Evolutionary conservation across 2,888 invertebrate species (phyloP), one percentile per base, ranked within the genome.

Genomic region (Yponomeuta evonymella): DNA sequence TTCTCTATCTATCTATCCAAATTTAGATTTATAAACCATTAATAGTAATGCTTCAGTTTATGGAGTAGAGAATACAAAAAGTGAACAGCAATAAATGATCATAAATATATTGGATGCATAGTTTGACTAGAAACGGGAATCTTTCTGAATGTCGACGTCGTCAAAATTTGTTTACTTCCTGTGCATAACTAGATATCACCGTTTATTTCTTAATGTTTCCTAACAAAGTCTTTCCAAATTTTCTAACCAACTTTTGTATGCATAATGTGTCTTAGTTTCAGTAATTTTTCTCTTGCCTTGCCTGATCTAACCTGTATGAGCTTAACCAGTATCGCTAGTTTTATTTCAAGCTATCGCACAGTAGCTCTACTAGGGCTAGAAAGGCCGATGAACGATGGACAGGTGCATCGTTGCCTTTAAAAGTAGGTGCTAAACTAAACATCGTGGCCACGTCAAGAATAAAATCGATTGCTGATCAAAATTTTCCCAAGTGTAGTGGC

Each of bases 381-480:
- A 30, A 48, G 89, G 88, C 81, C 89, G 86, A 87, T 90, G 90
- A 90, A 89, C 90, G 83, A 30, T 5, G 43, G 8, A 58, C 51
- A 58, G 15, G 15, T 58, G 51, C 51, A 12, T 12, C 51, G 3
- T 15, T 58, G 8, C 43, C 43, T 8, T 43, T 43, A 8, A 5
- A 43, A 43, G 9, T 8, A 43, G 9, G 9, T 43, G 6, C 43
- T 58, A 58, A 58, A 58, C 51, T 58, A 15, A 58, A 58, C 51
- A n/a, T n/a, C 51, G 51, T 15, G 12, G 51, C 12, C 51, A 15
- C 15, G 12, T 5, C 51, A 15, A 5, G 51, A 3, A 15, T 15
- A 2, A 51, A 51, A 51, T 10, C 51, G 51, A 51, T 51, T 12
- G 51, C 12, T 51, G 51, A 4, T 51, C 51, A 51, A 51, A 51